phyloP scores from a whole-genome alignment of 1,140 invertebrate species.

The Leptinotarsa lineolata region DNA sequence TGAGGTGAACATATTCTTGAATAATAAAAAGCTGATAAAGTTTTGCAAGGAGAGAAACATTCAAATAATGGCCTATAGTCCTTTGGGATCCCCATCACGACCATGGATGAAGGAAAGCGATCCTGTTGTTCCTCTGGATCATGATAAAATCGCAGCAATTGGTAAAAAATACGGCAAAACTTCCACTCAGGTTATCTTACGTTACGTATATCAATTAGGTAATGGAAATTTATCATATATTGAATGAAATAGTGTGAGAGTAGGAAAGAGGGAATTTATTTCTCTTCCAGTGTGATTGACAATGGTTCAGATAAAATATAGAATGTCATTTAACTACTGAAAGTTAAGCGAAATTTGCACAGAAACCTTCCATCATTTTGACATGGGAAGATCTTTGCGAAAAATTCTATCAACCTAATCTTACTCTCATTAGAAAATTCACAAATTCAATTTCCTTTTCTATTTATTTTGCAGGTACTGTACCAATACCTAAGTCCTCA shows the following conservation, averaged over 20 bases:
- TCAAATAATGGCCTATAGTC: conserved; percentile 75
- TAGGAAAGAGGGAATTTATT: too few species aligned
- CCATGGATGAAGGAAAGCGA: conserved; percentile 73
- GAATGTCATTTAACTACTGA: too few species aligned
- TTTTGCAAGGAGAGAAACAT: conserved; percentile 67
- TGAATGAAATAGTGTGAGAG: background rate
- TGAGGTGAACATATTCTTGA: conserved; percentile 49
- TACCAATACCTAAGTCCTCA: conserved; percentile 69
- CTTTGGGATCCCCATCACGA: conserved; percentile 68
- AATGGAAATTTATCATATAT: background rate
- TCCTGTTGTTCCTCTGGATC: conserved; percentile 65
- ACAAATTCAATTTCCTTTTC: background rate
- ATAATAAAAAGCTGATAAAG: conserved; percentile 47
- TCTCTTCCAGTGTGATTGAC: too few species aligned
- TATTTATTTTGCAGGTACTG: conserved; percentile 38
- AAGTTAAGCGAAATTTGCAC: too few species aligned
- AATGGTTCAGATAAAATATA: too few species aligned
- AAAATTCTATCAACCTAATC: background rate
- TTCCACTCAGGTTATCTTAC: conserved; percentile 64
- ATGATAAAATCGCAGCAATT: conserved; percentile 62
- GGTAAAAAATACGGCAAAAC: conserved; percentile 67
- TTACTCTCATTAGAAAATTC: background rate
- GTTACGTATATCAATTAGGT: conserved; percentile 48
- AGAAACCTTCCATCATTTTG: too few species aligned
- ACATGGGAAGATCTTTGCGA: background rate